phyloP scores from a whole-genome alignment of 1,140 invertebrate species.

The Apolygus lucorum region DNA sequence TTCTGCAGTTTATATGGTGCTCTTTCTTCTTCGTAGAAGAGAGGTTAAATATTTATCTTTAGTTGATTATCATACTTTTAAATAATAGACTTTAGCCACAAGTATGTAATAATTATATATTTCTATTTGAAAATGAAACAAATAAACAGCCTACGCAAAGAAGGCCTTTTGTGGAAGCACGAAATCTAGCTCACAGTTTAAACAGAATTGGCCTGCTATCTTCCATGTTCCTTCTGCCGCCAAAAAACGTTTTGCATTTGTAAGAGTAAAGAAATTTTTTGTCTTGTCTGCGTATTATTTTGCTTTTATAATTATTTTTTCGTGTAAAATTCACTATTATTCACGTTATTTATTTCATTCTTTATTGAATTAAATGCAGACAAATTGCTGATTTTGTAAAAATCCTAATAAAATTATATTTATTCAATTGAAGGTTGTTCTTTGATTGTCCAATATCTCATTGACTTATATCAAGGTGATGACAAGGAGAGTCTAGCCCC shows the following conservation, averaged over 20 bases:
- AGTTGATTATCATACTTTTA: too few relatives aligned
- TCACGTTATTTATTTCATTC: conserved; percentile 12
- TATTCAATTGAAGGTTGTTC: background rate
- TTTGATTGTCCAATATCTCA: too few relatives aligned
- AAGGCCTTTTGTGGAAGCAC: too few relatives aligned
- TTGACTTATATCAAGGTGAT: too few relatives aligned
- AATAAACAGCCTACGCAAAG: background rate
- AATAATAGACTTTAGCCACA: too few relatives aligned
- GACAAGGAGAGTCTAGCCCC: too few relatives aligned
- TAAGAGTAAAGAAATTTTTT: background rate
- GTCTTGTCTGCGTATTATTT: conserved; percentile 10
- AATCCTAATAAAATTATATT: conserved; percentile 14
- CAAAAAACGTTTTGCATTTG: background rate
- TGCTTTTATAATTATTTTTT: background rate
- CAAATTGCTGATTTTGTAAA: conserved; percentile 6
- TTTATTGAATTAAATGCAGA: conserved; percentile 3
- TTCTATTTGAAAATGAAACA: too few relatives aligned
- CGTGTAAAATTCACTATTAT: conserved; percentile 11
- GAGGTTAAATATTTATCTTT: too few relatives aligned
- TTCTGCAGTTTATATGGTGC: too few relatives aligned
- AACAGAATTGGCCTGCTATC: background rate
- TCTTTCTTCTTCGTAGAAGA: too few relatives aligned
- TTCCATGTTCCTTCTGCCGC: conserved; percentile 12
- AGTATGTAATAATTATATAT: too few relatives aligned
- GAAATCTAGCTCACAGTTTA: too few relatives aligned